phyloP scores from a whole-genome alignment of 2,888 invertebrate genomes.

The Melanophora roralis region DNA sequence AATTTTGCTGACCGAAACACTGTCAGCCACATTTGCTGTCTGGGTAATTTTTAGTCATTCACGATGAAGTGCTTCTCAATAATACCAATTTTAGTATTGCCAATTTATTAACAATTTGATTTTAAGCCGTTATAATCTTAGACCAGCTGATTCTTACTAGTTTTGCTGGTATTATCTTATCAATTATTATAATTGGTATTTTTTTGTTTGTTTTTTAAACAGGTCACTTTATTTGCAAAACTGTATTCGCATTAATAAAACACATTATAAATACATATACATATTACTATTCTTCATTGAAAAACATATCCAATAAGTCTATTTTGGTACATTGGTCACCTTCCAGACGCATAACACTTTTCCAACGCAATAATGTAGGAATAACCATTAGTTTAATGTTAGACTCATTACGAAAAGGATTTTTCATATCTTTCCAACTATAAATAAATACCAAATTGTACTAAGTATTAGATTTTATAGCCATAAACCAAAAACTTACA shows the following conservation, averaged over 20 bases:
- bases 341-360: slow-evolving; percentile 81
- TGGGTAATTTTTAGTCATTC: no score
- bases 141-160: neutral
- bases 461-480: neutral
- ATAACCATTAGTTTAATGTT: slow-evolving; percentile 84
- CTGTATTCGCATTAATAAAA: neutral
- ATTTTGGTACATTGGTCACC: slow-evolving; percentile 85
- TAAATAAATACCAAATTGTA: slow-evolving; percentile 4
- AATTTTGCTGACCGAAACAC: no score
- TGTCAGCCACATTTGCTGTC: no score
- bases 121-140: neutral
- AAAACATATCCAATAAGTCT: slow-evolving; percentile 86
- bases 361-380: slow-evolving; percentile 86
- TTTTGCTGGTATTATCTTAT: neutral
- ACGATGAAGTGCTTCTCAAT: no score
- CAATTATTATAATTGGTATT: no score
- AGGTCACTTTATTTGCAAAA: neutral
- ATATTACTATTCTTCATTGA: slow-evolving; percentile 80
- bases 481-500: slow-evolving; percentile 59
- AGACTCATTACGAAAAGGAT: slow-evolving; percentile 86
- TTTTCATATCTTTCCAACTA: slow-evolving; percentile 86
- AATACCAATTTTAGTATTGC: no score
- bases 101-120: no score
- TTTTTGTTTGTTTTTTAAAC: neutral
- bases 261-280: neutral